These are phyloP conservation scores for Caenorhabditis imperialis DNA, from an alignment of 2,888 invertebrate species.

Conservation along the genomic window DNA sequence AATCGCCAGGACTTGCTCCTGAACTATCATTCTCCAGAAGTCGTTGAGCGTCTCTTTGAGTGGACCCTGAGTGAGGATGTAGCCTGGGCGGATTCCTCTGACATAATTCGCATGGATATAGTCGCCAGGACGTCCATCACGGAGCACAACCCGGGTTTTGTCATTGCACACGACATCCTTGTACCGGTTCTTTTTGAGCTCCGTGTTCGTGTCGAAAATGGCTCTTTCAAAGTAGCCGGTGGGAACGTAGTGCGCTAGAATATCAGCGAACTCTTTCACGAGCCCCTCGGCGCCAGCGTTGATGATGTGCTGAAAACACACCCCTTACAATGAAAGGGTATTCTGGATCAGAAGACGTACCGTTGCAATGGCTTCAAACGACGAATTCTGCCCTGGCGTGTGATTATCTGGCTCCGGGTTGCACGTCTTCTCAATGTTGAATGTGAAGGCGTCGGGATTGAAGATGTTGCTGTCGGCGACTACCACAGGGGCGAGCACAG, in stretches of 20 bases:
- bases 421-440: slow-evolving; percentile 14
- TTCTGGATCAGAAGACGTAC: slow-evolving; percentile 3
- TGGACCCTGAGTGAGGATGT: slow-evolving; percentile 53
- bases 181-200: slow-evolving; percentile 18
- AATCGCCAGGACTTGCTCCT: slow-evolving; percentile 32
- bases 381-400: slow-evolving; percentile 15
- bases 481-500: too few species aligned
- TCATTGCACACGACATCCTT: slow-evolving; percentile 65
- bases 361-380: slow-evolving; percentile 29
- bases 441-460: slow-evolving; percentile 30
- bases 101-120: slow-evolving; percentile 69
- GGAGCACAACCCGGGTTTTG: slow-evolving; percentile 55
- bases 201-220: slow-evolving; percentile 12
- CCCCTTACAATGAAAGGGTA: too few species aligned
- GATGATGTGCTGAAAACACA: too few species aligned
- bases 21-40: slow-evolving; percentile 54
- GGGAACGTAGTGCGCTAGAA: neutral
- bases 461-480: slow-evolving; percentile 3
- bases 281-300: slow-evolving; percentile 3
- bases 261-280: slow-evolving; percentile 3
- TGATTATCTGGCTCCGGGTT: slow-evolving; percentile 20
- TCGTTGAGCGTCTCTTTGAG: slow-evolving; percentile 30
- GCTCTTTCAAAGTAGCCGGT: slow-evolving; percentile 3
- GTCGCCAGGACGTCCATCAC: slow-evolving; percentile 54
- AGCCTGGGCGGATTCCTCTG: slow-evolving; percentile 19